phyloP scores from a whole-genome alignment of 2,888 invertebrate species.

The Spodoptera picta region DNA sequence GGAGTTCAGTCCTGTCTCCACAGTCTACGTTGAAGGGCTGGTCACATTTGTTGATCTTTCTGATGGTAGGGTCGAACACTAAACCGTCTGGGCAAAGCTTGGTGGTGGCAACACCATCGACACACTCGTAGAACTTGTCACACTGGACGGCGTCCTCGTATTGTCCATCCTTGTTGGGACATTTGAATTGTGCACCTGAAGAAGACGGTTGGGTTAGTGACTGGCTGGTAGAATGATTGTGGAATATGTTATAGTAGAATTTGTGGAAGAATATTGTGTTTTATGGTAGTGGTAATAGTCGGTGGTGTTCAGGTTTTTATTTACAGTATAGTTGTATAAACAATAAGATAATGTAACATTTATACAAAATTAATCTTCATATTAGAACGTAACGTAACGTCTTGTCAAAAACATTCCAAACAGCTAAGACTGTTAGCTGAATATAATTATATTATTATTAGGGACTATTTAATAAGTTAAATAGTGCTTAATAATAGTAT shows the following conservation, averaged over 20 bases:
- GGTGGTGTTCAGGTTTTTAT: too few relatives aligned
- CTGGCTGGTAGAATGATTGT: background rate
- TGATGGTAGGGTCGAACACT: constrained; percentile 95
- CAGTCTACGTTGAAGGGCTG: constrained; percentile 97
- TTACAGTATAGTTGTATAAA: too few relatives aligned
- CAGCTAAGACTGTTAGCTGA: too few relatives aligned
- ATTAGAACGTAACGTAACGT: too few relatives aligned
- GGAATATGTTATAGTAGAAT: background rate
- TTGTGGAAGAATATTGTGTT: constrained; percentile 14
- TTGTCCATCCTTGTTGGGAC: constrained; percentile 94
- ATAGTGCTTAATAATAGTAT: too few relatives aligned
- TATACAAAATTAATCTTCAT: too few relatives aligned
- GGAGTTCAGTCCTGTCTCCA: constrained; percentile 95
- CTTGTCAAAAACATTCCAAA: too few relatives aligned
- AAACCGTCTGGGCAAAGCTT: constrained; percentile 96
- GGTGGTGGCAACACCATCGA: constrained; percentile 91
- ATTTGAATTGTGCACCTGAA: constrained; percentile 90
- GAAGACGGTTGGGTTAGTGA: background rate
- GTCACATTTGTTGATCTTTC: constrained; percentile 97
- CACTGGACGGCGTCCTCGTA: constrained; percentile 94
- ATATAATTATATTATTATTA: too few relatives aligned
- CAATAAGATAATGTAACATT: too few relatives aligned
- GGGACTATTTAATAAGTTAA: too few relatives aligned
- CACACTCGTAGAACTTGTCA: constrained; percentile 95
- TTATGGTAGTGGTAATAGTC: background rate